Conservation (phyloP, 1,140 invertebrate species). For the Mercenaria mercenaria region DNA sequence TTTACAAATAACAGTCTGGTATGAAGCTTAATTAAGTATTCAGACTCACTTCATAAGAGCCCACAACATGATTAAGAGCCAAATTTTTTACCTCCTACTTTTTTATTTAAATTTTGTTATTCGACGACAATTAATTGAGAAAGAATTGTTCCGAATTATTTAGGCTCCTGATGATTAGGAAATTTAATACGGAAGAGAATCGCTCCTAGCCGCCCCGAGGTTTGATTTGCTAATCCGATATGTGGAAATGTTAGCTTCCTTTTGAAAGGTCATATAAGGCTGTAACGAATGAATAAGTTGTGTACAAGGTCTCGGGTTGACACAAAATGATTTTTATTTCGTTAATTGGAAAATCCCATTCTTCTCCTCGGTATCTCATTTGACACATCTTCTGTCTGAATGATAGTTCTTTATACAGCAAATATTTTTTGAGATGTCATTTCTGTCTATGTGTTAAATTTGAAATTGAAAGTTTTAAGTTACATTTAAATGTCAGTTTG, state of each 20-base stretch:
- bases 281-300: background rate
- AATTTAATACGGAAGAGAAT: background rate
- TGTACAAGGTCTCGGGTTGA: background rate
- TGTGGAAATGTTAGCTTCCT: background rate
- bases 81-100: background rate
- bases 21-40: background rate
- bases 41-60: background rate
- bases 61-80: background rate
- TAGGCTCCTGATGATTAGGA: background rate
- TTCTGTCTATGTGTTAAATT: background rate
- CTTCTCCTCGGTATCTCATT: background rate
- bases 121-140: background rate
- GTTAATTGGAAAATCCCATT: background rate
- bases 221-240: background rate
- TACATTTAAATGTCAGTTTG: background rate
- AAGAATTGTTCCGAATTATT: background rate
- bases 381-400: background rate
- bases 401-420: background rate
- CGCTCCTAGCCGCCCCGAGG: background rate
- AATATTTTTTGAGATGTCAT: background rate
- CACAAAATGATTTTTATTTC: background rate
- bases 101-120: background rate
- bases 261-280: constrained; percentile 15
- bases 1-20: too few relatives aligned
- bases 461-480: background rate